Conservation (phyloP, 2,113 vertebrate genomes). For the Lepus americanus region DNA sequence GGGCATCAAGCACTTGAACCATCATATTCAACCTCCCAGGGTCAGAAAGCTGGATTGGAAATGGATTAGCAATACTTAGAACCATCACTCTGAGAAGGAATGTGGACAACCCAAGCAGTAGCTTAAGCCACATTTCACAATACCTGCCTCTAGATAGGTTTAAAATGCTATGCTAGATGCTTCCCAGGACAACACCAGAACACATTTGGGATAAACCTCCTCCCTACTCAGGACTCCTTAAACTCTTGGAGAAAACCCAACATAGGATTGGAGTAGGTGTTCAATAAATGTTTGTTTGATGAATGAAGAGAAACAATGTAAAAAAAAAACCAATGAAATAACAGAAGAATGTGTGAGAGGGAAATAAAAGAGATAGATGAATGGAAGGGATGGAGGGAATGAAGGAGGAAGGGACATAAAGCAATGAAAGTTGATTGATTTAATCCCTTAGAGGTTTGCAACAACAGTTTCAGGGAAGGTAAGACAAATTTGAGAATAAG, state of each 20-base stretch:
- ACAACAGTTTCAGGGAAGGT: background rate
- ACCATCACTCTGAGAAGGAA: too few relatives aligned
- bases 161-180: background rate
- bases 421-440: background rate
- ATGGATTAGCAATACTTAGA: too few relatives aligned
- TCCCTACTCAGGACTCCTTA: background rate
- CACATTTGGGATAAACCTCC: too few relatives aligned
- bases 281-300: background rate
- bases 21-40: too few relatives aligned
- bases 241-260: background rate
- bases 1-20: too few relatives aligned
- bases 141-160: too few relatives aligned
- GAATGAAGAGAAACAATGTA: background rate
- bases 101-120: too few relatives aligned
- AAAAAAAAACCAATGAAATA: background rate
- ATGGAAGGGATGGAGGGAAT: too few relatives aligned
- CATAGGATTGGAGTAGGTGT: background rate
- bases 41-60: too few relatives aligned
- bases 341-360: background rate
- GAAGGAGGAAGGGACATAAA: background rate
- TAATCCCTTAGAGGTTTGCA: background rate
- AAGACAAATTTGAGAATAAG: background rate
- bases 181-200: background rate
- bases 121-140: too few relatives aligned
- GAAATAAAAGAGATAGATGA: too few relatives aligned